Evolutionary conservation across 1,140 invertebrate genomes (phyloP).

Genomic region (Lamellibrachia luymesi): DNA sequence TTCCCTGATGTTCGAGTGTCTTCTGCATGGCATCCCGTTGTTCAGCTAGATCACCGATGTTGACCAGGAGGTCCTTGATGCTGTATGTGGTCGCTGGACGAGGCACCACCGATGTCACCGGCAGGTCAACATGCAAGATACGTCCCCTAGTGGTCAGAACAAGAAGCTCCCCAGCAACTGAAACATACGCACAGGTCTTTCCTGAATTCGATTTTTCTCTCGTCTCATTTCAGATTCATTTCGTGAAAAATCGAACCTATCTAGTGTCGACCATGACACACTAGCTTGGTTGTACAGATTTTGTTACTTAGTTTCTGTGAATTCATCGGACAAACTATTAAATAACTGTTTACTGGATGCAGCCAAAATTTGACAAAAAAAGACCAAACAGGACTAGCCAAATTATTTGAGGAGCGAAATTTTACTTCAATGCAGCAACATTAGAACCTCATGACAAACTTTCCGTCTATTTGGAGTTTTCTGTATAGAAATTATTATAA

Average conservation of each 20-base stretch:
- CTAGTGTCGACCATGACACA: too few relatives aligned
- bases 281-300: too few relatives aligned
- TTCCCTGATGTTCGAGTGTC: neutral
- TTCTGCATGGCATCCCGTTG: neutral
- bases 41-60: neutral
- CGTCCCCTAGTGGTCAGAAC: neutral
- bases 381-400: too few relatives aligned
- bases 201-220: too few relatives aligned
- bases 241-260: too few relatives aligned
- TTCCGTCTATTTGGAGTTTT: neutral
- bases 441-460: neutral
- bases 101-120: neutral
- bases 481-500: neutral
- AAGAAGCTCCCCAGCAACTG: neutral
- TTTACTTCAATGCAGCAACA: too few relatives aligned
- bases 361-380: too few relatives aligned
- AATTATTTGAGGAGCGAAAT: too few relatives aligned
- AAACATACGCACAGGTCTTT: neutral
- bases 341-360: too few relatives aligned
- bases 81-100: neutral
- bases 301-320: too few relatives aligned
- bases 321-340: too few relatives aligned
- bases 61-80: neutral
- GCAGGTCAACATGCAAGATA: neutral
- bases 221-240: too few relatives aligned